phyloP scores from a whole-genome alignment of 2,888 invertebrate species.

The Cryptocheilus praepositus region DNA sequence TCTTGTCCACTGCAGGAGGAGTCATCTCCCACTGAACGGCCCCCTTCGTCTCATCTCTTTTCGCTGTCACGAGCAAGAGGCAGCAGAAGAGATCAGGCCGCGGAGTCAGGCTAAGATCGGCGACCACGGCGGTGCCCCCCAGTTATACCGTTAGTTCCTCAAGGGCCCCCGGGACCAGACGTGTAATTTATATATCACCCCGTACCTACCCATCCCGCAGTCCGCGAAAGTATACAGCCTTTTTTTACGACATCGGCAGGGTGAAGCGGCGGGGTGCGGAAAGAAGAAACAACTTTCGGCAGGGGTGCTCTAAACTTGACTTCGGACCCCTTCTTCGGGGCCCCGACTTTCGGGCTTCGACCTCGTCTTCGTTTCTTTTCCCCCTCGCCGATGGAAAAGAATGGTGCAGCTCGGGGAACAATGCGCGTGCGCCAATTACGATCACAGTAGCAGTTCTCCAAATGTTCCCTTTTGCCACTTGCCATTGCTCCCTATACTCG shows the following conservation, averaged over 20 bases:
- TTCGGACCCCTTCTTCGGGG: conserved; percentile 24
- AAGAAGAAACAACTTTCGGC: conserved; percentile 25
- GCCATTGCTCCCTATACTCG: conserved; percentile 41
- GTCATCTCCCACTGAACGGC: not conserved
- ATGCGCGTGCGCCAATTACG: conserved; percentile 63
- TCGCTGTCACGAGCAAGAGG: conserved; percentile 58
- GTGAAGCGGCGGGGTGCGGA: conserved; percentile 31
- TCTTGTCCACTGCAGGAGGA: conserved; percentile 9
- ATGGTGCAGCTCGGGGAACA: conserved; percentile 41
- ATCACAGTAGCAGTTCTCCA: conserved; percentile 59
- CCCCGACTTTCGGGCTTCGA: not conserved
- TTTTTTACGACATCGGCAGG: conserved; percentile 50
- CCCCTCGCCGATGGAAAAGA: conserved; percentile 22
- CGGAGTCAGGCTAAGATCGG: conserved; percentile 54
- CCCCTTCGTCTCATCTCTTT: conserved; percentile 40
- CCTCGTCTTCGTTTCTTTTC: conserved; percentile 14
- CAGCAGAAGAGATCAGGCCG: conserved; percentile 42
- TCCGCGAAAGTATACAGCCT: conserved; percentile 53
- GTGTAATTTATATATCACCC: conserved; percentile 73
- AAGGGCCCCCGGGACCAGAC: conserved; percentile 67
- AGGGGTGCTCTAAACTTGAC: conserved; percentile 14
- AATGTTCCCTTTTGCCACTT: conserved; percentile 54
- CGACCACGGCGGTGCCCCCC: conserved; percentile 45
- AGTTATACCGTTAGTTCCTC: conserved; percentile 69
- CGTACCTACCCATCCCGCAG: conserved; percentile 51